Base-by-base conservation (phyloP, 2,888 invertebrate genomes). In the Chaitophorus viminalis region DNA sequence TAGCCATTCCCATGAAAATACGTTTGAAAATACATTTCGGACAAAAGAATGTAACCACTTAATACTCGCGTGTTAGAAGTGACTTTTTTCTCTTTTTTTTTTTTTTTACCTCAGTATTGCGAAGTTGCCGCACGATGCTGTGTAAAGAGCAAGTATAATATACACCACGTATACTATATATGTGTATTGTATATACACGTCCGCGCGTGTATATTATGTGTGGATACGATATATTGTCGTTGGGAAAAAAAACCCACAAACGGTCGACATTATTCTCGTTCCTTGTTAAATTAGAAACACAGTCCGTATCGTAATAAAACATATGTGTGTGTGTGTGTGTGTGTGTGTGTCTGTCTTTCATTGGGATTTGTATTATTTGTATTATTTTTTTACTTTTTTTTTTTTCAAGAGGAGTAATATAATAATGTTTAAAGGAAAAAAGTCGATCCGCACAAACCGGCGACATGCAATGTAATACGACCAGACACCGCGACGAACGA, bases 231-330 rank as follows among this genome's bases (percentile, higher is more conserved):
- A 39, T 46, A 46, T 33, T 78, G 54, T 54, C 78, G 54, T 54
- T 78, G 21, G 60, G 60, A 52, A 77, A 76, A 77, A 77, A 60
- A 54, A 46, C 14, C 18, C 33, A 52, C 25, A 54, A 33, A 78
- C 31, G 52, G 78, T 54, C 52, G 11, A 52, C 52, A 29, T 65
- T 29, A n/a, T 77, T 52, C 11, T n/a, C 31, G 29, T 52, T 52
- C 46, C 77, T 78, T 60, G 78, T 78, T 78, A 33, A 54, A 78
- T 78, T 78, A 78, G 78, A 78, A 78, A 78, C 60, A 54, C 78
- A 78, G 54, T 78, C 78, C 78, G 31, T n/a, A 78, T 54, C 54
- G 25, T 78, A 33, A 78, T 18, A 78, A 78, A 25, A 78, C 54
- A n/a, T n/a, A n/a, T n/a, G n/a, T n/a, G n/a, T n/a, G n/a, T n/a